Evolutionary conservation across 2,888 invertebrate species (phyloP).

Genomic region (Plebejus anna): DNA sequence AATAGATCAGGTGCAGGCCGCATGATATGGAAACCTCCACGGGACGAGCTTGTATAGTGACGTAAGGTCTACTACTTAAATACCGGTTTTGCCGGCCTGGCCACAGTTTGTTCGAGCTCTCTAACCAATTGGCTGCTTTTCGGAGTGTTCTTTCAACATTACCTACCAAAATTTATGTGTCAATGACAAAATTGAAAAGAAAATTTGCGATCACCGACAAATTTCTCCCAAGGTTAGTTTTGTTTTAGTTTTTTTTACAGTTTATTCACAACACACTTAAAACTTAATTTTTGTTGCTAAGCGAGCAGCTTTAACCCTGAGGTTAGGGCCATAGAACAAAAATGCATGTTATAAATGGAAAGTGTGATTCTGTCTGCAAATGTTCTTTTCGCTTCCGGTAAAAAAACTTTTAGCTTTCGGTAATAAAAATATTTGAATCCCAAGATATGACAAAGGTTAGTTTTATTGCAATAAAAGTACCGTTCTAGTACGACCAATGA

Average conservation of each 20-base stretch:
- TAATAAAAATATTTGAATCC: no score
- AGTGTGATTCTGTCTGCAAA: no score
- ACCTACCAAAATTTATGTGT: constrained; percentile 67
- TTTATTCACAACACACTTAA: background rate
- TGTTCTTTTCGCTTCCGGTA: no score
- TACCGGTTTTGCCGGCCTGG: constrained; percentile 43
- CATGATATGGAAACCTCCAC: constrained; percentile 14
- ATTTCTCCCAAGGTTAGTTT: constrained; percentile 74
- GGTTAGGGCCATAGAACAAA: background rate
- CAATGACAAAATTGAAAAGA: constrained; percentile 79
- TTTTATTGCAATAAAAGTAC: no score
- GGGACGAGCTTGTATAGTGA: constrained; percentile 35
- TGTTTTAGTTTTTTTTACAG: background rate
- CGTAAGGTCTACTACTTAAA: constrained; percentile 46
- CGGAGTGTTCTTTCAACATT: constrained; percentile 58
- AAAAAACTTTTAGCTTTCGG: no score
- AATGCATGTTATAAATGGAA: background rate
- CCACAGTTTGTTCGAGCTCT: constrained; percentile 51
- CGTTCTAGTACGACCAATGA: no score
- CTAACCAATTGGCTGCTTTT: constrained; percentile 54
- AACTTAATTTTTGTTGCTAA: background rate
- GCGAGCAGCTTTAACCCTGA: background rate
- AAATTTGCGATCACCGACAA: constrained; percentile 76
- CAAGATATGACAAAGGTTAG: no score
- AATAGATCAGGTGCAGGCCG: constrained; percentile 6